Evolutionary conservation across 2,888 invertebrate species (phyloP).

Genomic region (Phengaris arion): DNA sequence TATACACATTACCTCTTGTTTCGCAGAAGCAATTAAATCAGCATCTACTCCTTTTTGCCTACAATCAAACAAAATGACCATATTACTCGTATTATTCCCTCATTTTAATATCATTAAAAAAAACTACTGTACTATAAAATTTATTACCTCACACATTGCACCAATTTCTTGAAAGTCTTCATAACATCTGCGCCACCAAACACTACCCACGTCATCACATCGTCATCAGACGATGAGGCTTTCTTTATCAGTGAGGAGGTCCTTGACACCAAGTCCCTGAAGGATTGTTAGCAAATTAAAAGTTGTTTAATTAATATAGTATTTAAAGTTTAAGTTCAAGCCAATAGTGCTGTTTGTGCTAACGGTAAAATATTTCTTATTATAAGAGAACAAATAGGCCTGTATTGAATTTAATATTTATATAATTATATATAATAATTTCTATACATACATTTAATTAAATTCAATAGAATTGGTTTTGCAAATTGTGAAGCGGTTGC

Average conservation of each 20-base stretch:
- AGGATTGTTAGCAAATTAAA: neutral
- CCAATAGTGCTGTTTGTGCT: too few relatives aligned
- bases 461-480: too few relatives aligned
- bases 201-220: conserved; percentile 59
- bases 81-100: too few relatives aligned
- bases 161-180: conserved; percentile 54
- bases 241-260: conserved; percentile 55
- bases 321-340: too few relatives aligned
- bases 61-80: neutral
- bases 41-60: conserved; percentile 38
- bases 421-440: too few relatives aligned
- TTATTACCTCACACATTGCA: conserved; percentile 54
- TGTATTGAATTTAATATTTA: too few relatives aligned
- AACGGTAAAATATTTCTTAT: too few relatives aligned
- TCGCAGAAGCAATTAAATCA: conserved; percentile 32
- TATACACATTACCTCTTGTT: conserved; percentile 33
- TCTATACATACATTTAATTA: too few relatives aligned
- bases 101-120: too few relatives aligned
- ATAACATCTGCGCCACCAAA: conserved; percentile 53
- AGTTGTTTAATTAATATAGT: neutral
- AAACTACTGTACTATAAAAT: too few relatives aligned
- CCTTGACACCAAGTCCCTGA: conserved; percentile 52
- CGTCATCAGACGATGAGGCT: conserved; percentile 47
- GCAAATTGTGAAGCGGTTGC: too few relatives aligned
- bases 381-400: too few relatives aligned